These are phyloP conservation scores for Gobius niger DNA, from an alignment of 2,113 vertebrate genomes.

Conservation along the genomic window DNA sequence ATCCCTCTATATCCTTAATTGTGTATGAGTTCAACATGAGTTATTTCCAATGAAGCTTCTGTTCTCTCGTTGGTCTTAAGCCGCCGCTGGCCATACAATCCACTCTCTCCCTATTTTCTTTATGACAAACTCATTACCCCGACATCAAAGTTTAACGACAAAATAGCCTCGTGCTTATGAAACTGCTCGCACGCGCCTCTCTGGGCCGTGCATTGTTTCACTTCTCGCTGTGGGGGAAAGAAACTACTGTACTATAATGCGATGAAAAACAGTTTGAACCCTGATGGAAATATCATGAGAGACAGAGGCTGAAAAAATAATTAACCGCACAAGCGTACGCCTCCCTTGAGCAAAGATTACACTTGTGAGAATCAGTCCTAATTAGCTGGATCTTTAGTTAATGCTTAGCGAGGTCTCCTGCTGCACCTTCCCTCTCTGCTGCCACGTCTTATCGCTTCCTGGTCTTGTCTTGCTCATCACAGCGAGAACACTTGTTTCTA, in stretches of 20 bases:
- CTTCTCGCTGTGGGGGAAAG: constrained; percentile 40
- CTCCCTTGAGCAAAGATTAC: constrained; percentile 56
- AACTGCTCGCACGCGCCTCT: constrained; percentile 36
- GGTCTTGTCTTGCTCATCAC: constrained; percentile 9
- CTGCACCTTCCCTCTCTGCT: constrained; percentile 32
- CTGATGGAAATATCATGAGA: constrained; percentile 38
- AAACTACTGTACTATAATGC: constrained; percentile 12
- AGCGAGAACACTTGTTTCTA: constrained; percentile 15
- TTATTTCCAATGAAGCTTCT: constrained; percentile 51
- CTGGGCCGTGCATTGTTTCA: constrained; percentile 49
- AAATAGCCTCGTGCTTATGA: constrained; percentile 52
- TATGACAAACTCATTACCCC: constrained; percentile 68
- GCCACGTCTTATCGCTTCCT: constrained; percentile 26
- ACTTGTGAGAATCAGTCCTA: constrained; percentile 57
- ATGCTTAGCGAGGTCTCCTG: constrained; percentile 47
- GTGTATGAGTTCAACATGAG: constrained; percentile 34
- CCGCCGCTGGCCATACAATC: constrained; percentile 50
- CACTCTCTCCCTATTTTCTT: constrained; percentile 41
- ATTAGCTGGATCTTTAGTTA: constrained; percentile 69
- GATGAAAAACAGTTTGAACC: constrained; percentile 16
- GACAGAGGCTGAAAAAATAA: constrained; percentile 58
- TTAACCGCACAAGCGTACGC: constrained; percentile 43
- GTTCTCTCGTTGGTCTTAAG: constrained; percentile 56
- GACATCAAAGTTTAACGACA: constrained; percentile 71
- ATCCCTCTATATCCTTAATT: neutral